Evolutionary conservation across 1,140 invertebrate species (phyloP), one percentile per base, ranked within the genome.

Genomic region (Drosophila cardini): DNA sequence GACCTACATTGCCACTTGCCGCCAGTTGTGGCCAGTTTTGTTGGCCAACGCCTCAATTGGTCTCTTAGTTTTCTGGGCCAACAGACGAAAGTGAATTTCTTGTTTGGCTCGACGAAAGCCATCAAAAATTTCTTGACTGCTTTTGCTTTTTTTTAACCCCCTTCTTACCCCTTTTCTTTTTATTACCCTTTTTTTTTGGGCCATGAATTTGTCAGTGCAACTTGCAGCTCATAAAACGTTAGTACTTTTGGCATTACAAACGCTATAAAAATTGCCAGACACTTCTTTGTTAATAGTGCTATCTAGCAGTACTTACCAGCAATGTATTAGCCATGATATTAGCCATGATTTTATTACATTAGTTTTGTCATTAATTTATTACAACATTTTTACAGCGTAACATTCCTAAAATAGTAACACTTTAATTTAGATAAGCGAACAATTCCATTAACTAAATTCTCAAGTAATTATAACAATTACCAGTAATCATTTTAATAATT

Each of bases 21-120:
- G 34, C 64, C 45, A 67, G 10, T 42, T 30, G 46, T 48, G 45
- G 15, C 42, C 50, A 30, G 52, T 46, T 26, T 26, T 26, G 21
- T 26, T 26, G 50, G 42, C 26, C 53, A 42, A 61, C 62, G 78
- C 68, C 68, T 68, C 78, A 80, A 76, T 80, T 82, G 55, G 36
- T 58, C 68, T 78, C 67, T 82, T 82, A 79, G 79, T 81, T 26
- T 81, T 81, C 78, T 81, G 74, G 79, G 78, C 58, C 79, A 69
- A 32, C 71, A 70, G 73, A 78, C 57, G 80, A 83, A 83, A 83
- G 80, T 76, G 80, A 83, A 83, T 56, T 83, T 83, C 80, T 76
- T 56, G 75, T 61, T 65, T 57, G 32, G 58, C 48, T 72, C 60
- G 78, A 81, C 73, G 78, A 65, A 72, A 69, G 57, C 71, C 58